Percentiles rank a stretch among this genome's conserved stretches.
phyloP scores from a whole-genome alignment of 2,888 invertebrate genomes.

The Drosophila borealis region DNA sequence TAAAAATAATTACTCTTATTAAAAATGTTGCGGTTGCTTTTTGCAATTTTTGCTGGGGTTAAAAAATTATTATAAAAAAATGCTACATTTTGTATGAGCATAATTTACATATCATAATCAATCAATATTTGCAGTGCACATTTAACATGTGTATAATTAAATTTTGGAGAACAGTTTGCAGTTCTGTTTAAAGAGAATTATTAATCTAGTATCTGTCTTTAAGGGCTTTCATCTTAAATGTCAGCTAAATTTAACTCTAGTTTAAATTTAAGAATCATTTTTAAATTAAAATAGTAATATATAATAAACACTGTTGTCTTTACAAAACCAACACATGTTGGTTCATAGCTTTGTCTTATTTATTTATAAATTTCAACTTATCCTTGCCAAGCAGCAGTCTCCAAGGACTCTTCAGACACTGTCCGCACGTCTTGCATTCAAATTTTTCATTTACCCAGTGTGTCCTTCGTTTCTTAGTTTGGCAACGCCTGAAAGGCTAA shows the following conservation, averaged over 20 bases:
- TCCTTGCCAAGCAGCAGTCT: constrained; percentile 13
- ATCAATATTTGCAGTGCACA: constrained; percentile 8
- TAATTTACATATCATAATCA: constrained; percentile 27
- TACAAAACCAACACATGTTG: not conserved
- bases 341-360: constrained; percentile 17
- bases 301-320: too few relatives aligned
- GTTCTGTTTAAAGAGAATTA: not conserved
- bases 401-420: constrained; percentile 1
- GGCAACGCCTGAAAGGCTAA: constrained; percentile 50
- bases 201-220: too few relatives aligned
- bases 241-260: too few relatives aligned
- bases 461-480: constrained; percentile 10
- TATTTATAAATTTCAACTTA: constrained; percentile 28
- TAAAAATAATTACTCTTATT: constrained; percentile 46
- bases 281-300: too few relatives aligned
- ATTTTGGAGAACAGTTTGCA: not conserved
- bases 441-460: constrained; percentile 22
- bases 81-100: constrained; percentile 5
- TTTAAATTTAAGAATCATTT: too few relatives aligned
- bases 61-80: constrained; percentile 4
- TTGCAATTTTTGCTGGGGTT: constrained; percentile 15
- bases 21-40: constrained; percentile 43
- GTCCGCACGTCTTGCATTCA: not conserved
- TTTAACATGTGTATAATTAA: constrained; percentile 8
- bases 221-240: too few relatives aligned